Conservation (phyloP, 2,113 vertebrate genomes). For the Ardeotis arabs region DNA sequence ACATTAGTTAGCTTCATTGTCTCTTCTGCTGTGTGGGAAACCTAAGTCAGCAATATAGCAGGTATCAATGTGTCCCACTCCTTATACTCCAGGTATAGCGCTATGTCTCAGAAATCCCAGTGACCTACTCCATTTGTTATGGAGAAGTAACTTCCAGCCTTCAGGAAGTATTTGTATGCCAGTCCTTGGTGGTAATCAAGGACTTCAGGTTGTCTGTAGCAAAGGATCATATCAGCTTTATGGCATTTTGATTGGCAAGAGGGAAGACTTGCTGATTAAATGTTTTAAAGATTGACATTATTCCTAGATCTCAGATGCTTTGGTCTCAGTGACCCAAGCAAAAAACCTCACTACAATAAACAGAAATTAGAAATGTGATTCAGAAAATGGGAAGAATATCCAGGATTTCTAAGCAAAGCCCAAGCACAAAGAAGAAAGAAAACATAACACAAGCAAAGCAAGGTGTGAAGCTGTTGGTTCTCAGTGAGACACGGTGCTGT, state of each 20-base stretch:
- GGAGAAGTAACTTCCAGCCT: neutral
- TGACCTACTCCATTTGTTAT: neutral
- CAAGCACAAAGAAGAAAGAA: neutral
- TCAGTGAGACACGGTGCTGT: accelerated
- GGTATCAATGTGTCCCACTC: neutral
- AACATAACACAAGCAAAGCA: neutral
- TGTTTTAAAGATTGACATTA: neutral
- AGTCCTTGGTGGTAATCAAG: neutral
- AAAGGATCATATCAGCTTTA: neutral
- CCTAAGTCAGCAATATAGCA: neutral
- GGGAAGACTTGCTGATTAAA: neutral
- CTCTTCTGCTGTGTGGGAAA: neutral
- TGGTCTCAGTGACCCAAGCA: neutral
- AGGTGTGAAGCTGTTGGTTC: neutral
- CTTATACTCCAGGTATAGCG: neutral
- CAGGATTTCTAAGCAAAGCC: neutral
- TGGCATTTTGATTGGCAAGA: neutral
- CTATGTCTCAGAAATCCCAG: neutral
- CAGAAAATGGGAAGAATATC: neutral
- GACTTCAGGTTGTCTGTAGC: neutral
- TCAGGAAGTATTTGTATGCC: neutral
- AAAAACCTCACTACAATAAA: neutral
- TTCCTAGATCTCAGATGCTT: neutral
- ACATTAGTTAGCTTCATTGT: neutral
- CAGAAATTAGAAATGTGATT: neutral